Evolutionary conservation across 2,113 vertebrate species (phyloP).

Genomic region (Penelope pileata): DNA sequence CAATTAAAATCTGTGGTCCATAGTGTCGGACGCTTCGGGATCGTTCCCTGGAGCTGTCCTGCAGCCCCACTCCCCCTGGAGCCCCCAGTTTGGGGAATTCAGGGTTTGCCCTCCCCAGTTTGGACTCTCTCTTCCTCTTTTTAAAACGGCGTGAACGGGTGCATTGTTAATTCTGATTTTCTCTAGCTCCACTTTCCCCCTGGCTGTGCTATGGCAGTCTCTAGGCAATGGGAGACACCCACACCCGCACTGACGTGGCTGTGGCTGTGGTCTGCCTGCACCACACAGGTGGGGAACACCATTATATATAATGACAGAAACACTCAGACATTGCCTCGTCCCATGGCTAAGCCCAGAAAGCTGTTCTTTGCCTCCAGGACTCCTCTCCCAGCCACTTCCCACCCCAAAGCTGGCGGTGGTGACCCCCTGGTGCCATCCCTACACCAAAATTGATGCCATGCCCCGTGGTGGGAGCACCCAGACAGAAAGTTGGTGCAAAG

Average conservation of each 20-base stretch:
- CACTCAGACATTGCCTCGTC: accelerated
- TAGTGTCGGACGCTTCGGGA: neutral
- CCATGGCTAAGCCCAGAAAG: neutral
- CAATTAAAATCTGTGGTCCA: constrained; percentile 66
- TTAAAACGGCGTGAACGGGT: neutral
- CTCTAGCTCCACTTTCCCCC: neutral
- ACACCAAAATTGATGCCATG: accelerated
- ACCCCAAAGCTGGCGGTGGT: accelerated
- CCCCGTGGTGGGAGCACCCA: neutral
- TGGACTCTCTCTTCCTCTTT: neutral
- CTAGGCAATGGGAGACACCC: neutral
- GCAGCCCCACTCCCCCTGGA: neutral
- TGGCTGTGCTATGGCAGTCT: neutral
- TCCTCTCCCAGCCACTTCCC: neutral
- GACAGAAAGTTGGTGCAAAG: neutral
- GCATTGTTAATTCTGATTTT: neutral
- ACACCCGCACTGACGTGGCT: accelerated
- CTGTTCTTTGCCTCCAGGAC: neutral
- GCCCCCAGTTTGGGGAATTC: neutral
- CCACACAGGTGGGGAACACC: neutral
- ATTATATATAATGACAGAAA: neutral
- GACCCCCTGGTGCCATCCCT: neutral
- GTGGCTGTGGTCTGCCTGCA: neutral
- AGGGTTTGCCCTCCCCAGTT: neutral
- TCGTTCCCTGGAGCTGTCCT: neutral